Evolutionary conservation across 2,888 invertebrate species (phyloP), one percentile per base, ranked within the genome.

Genomic region (Diploptera punctata): DNA sequence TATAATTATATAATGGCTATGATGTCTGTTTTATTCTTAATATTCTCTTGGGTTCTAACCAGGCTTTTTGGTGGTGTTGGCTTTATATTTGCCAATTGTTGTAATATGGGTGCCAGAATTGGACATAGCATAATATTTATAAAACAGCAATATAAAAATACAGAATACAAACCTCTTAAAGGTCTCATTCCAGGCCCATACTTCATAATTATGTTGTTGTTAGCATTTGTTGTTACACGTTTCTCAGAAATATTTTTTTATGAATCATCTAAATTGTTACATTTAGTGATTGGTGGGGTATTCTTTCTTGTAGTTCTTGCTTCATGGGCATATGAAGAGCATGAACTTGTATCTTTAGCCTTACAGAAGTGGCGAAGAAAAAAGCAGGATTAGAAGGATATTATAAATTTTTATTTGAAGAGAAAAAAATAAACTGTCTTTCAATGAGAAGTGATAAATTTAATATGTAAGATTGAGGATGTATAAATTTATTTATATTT

Each of bases 71-170:
- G 98, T 18, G 94, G 97, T 68, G 92, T 97, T 72, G 99, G 99
- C 31, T 98, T 99, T 84, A 95, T 99, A 77, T 86, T 98, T 78
- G 98, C 98, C 13, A 99, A 99, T 84, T 97, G 96, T 83, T 88
- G 96, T 57, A 99, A 98, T 82, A 99, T 99, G 97, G 83, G 87
- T 71, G 89, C 93, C 57, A 88, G 99, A 79, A 97, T 99, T 77
- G 81, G 88, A 72, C 94, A 96, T 81, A 92, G 92, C 83, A 83
- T 90, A 73, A 86, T 86, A 79, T 93, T 89, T 80, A 94, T 94
- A 77, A 85, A 85, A 73, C 86, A 86, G 67, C 90, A 91, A 83
- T 93, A 91, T 79, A 86, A 86, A 78, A 86, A 86, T 26, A 88
- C 91, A n/a, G 82, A 83, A 71, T 88, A 90, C 78, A 87, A 87